phyloP scores from a whole-genome alignment of 2,113 vertebrate species.

The Ibidorhyncha struthersii region DNA sequence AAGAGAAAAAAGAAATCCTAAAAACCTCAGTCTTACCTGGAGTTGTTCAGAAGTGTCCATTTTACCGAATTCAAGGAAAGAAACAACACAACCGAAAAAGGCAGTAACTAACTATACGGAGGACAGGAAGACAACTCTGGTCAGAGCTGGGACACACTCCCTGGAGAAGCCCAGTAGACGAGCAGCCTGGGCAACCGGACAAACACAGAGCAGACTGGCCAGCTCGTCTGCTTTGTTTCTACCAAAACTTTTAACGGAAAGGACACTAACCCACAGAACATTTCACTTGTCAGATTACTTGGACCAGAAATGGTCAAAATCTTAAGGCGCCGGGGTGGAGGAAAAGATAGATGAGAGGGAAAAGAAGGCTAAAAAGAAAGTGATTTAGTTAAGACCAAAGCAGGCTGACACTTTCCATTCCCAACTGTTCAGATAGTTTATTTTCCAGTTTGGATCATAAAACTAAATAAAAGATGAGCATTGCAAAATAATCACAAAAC shows the following conservation, averaged over 20 bases:
- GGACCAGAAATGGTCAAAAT: conserved; percentile 34
- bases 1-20: too few species aligned
- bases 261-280: conserved; percentile 40
- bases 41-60: neutral
- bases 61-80: neutral
- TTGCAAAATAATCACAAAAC: neutral
- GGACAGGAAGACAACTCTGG: neutral
- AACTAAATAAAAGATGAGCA: conserved; percentile 3
- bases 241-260: conserved; percentile 15
- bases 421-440: neutral
- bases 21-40: neutral
- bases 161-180: neutral
- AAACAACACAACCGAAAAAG: neutral
- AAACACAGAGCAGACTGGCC: conserved; percentile 7
- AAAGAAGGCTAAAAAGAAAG: neutral
- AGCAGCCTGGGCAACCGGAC: neutral
- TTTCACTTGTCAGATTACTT: conserved; percentile 49
- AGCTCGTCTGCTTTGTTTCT: conserved; percentile 42
- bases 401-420: conserved; percentile 8
- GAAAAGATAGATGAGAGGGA: conserved; percentile 6
- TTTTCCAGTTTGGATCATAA: conserved; percentile 14
- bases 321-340: neutral
- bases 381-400: neutral
- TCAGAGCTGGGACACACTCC: neutral
- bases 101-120: neutral